A percentile compares a stretch with the other conserved stretches of the same genome.
Evolutionary conservation across 2,113 vertebrate species (phyloP).

Genomic region (Emydura subglobosa): DNA sequence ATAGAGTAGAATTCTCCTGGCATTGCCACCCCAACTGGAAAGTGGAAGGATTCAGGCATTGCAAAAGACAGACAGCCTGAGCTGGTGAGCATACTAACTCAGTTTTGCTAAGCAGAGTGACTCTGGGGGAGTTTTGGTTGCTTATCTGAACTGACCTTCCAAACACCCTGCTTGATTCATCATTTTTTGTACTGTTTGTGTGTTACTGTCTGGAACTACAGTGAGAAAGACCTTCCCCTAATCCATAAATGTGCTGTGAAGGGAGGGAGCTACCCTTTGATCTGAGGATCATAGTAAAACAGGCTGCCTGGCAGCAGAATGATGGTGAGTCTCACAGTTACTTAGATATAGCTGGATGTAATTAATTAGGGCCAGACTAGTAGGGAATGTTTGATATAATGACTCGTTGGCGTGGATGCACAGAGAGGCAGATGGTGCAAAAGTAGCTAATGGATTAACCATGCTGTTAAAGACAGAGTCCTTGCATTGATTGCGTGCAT

Average conservation of each 20-base stretch:
- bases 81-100: not conserved
- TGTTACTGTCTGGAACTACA: not conserved
- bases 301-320: not conserved
- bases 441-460: not conserved
- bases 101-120: not conserved
- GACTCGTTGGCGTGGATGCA: not conserved
- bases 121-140: not conserved
- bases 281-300: not conserved
- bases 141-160: not conserved
- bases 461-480: not conserved
- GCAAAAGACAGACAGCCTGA: not conserved
- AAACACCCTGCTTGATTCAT: not conserved
- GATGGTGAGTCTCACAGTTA: not conserved
- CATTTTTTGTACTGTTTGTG: not conserved
- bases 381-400: not conserved
- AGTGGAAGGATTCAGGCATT: not conserved
- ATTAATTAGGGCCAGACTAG: not conserved
- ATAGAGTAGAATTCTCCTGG: not conserved
- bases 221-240: not conserved
- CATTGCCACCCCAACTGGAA: not conserved
- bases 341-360: not conserved
- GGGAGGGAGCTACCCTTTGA: not conserved
- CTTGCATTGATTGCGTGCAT: not conserved
- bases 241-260: not conserved
- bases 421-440: not conserved